Evolutionary conservation across 2,113 vertebrate genomes (phyloP).

Genomic region (Perca schrenkii): DNA sequence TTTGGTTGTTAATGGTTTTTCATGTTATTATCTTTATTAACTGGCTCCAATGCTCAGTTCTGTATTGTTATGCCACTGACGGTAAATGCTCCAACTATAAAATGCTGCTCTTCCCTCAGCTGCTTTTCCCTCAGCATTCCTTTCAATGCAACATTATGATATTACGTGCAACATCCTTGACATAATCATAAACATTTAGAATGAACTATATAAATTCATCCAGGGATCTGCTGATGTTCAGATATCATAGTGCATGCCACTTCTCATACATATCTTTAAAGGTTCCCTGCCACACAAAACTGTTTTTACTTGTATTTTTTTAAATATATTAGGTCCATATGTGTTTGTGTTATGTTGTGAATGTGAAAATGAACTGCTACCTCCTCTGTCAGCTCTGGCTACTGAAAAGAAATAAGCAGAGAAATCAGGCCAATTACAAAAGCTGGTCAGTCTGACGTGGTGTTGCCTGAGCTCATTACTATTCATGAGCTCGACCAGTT

Average conservation of each 20-base stretch:
- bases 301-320: too few relatives aligned
- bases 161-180: neutral
- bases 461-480: too few relatives aligned
- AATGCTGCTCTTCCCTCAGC: neutral
- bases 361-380: too few relatives aligned
- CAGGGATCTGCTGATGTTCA: neutral
- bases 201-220: too few relatives aligned
- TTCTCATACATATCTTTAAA: neutral
- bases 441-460: too few relatives aligned
- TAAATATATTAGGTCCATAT: too few relatives aligned
- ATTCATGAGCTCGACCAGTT: too few relatives aligned
- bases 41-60: neutral
- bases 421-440: too few relatives aligned
- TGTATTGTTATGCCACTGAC: neutral
- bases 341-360: too few relatives aligned
- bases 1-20: slow-evolving; percentile 7
- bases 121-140: neutral
- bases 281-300: too few relatives aligned
- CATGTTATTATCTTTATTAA: neutral
- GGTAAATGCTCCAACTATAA: neutral
- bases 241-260: neutral
- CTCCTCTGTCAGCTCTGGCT: too few relatives aligned
- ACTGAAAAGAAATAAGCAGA: too few relatives aligned
- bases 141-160: neutral
- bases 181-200: neutral